Evolutionary conservation across 2,888 invertebrate genomes (phyloP), one percentile per base, ranked within the genome.

Genomic region (Apeira syringaria): DNA sequence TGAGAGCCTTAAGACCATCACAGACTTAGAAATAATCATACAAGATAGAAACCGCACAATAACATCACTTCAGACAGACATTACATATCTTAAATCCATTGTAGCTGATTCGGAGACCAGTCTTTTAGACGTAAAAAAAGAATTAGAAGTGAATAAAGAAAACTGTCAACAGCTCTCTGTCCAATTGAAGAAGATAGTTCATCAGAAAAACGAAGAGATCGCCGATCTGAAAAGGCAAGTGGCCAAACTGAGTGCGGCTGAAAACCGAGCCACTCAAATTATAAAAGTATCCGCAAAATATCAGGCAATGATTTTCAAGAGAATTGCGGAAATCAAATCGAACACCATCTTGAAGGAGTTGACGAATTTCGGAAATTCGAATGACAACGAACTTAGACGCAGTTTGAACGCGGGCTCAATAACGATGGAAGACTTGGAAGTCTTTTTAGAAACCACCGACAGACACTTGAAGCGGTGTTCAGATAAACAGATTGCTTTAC

Each of bases 201-300:
- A 76, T 22, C 80, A 76, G 61, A 89, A 89, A 61, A 89, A 88
- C 40, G 88, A 88, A 38, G 89, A 88, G 48, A 80, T 89, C 17
- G 69, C 78, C 0, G 87, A 88, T 0, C 61, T 88, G n/a, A 87
- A 80, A 46, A 80, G 70, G 43, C 86, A 87, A 54, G 58, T 89
- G 0, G 59, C 59, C 9, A 87, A 85, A 66, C 80, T 87, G 86
- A 83, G 73, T 36, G 73, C 56, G 4, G 77, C 74, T 0, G 88
- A 88, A 56, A 87, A 74, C 30, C 70, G 85, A 34, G 87, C 87
- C 3, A 73, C 68, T 2, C 86, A 89, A 64, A 89, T 88, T 10
- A 82, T 89, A 17, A 87, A 82, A 66, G 80, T 89, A 0, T 89
- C 89, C 0, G 79, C 88, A 1, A 88, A 85, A 54, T 89, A 88